phyloP scores from a whole-genome alignment of 1,140 invertebrate genomes.

The Hycleus cichorii region DNA sequence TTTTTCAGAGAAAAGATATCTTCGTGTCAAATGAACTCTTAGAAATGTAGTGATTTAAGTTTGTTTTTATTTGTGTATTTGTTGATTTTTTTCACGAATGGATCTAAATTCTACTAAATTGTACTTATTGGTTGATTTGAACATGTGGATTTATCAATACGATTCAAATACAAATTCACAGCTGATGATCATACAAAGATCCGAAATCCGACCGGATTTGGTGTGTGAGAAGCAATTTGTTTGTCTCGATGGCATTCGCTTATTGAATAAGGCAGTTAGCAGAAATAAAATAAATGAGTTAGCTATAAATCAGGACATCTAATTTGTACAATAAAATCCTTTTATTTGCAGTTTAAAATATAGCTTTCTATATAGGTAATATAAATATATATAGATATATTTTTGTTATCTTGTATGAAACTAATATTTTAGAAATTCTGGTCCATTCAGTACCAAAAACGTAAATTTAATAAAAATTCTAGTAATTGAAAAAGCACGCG shows the following conservation, averaged over 20 bases:
- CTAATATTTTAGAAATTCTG: constrained; percentile 15
- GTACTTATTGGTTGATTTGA: too few species aligned
- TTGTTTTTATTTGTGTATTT: too few species aligned
- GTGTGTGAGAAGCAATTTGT: background rate
- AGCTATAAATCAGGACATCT: constrained; percentile 10
- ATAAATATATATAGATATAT: background rate
- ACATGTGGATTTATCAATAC: too few species aligned
- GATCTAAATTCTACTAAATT: too few species aligned
- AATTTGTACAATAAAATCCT: constrained; percentile 15
- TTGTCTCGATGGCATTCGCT: background rate
- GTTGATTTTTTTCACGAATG: too few species aligned
- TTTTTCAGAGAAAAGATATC: constrained; percentile 8
- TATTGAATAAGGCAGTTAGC: background rate
- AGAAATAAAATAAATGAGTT: constrained; percentile 5
- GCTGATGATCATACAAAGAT: too few species aligned
- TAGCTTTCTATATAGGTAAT: constrained; percentile 5
- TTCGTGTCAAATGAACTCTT: constrained; percentile 21
- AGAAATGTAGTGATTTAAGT: constrained; percentile 14
- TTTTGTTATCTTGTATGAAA: constrained; percentile 7
- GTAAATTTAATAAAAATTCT: constrained; percentile 12
- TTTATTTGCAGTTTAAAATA: constrained; percentile 15
- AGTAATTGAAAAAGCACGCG: constrained; percentile 16
- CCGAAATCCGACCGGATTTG: too few species aligned
- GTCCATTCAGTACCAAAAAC: constrained; percentile 3
- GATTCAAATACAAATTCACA: too few species aligned